Base-by-base conservation (phyloP, 2,888 invertebrate species). In the Drosophila colorata region DNA sequence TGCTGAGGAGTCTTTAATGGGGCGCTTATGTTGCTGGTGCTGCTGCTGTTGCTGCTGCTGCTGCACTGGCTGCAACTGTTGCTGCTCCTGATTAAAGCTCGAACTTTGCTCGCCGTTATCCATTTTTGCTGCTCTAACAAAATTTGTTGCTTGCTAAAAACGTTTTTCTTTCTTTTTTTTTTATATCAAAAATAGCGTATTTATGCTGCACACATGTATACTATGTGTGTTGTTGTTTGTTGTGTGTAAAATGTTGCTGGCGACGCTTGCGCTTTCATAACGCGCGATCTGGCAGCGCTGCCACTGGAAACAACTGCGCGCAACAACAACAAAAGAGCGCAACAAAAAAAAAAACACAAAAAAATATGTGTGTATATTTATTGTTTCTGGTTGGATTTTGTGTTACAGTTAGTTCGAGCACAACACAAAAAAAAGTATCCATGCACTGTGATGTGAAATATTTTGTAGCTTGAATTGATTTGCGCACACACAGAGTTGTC, bases 41-140 rank as follows among this genome's bases (percentile, higher is more conserved):
- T 94, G 91, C 97, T 97, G 75, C 97, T 61, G 74, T 56, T 68
- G 66, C 44, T 70, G 72, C 16, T 47, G 72, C 43, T 51, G 47
- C 13, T 23, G 68, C n/a, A n/a, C n/a, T n/a, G n/a, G n/a, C 35
- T 48, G 64, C 28, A 43, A 52, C 18, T 72, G 58, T 18, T 41
- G 61, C 37, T 59, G 49, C 33, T 44, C 44, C 5, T 37, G 33
- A 20, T 11, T 37, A 14, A 20, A 20, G 20, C 20, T 20, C 40
- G 64, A 63, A 76, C 71, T 75, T 68, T 75, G 80, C 67, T 77
- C 80, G 75, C 52, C 68, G 68, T 52, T 80, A 74, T 81, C 79
- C 81, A 78, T 80, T 66, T 51, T 64, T 58, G 20, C 41, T 69
- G 38, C 38, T 51, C 7, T 38, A 37, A 57, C 37, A 43, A 60